Percentiles rank a stretch among this genome's conserved stretches.
These are phyloP conservation scores for Poecilia gillii DNA, from an alignment of 2,797 vertebrate species.

Conservation along the genomic window DNA sequence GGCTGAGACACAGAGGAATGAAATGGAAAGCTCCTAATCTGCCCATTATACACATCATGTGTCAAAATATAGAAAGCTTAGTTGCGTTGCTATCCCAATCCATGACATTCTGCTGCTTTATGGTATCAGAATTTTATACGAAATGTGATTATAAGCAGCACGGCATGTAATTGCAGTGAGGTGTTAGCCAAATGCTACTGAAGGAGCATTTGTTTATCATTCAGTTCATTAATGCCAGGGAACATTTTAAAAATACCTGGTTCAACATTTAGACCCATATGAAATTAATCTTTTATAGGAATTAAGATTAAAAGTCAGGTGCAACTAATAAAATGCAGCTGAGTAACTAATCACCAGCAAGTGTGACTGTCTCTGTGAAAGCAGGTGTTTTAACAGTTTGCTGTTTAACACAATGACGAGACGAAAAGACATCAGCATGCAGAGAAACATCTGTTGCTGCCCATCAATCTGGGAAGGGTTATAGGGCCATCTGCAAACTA, in stretches of 20 bases:
- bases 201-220: conserved; percentile 62
- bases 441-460: conserved; percentile 1
- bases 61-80: conserved; percentile 73
- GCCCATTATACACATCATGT: conserved; percentile 72
- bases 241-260: conserved; percentile 62
- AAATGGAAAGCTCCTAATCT: conserved; percentile 70
- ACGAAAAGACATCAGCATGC: background rate
- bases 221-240: conserved; percentile 40
- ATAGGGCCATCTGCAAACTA: background rate
- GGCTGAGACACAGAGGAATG: conserved; percentile 61
- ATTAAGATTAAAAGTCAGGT: conserved; percentile 6
- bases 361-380: background rate
- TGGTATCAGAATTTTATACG: conserved; percentile 61
- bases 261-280: conserved; percentile 40
- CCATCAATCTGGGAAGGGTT: background rate
- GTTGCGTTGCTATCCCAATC: conserved; percentile 57
- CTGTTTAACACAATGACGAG: background rate
- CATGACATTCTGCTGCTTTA: conserved; percentile 62
- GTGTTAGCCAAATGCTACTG: conserved; percentile 66
- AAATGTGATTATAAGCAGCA: conserved; percentile 68
- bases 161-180: conserved; percentile 72
- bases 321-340: background rate
- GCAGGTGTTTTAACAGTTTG: background rate
- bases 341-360: background rate
- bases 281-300: conserved; percentile 2